Evolutionary conservation across 1,140 invertebrate species (phyloP).

Genomic region (Chironomus striatipennis): DNA sequence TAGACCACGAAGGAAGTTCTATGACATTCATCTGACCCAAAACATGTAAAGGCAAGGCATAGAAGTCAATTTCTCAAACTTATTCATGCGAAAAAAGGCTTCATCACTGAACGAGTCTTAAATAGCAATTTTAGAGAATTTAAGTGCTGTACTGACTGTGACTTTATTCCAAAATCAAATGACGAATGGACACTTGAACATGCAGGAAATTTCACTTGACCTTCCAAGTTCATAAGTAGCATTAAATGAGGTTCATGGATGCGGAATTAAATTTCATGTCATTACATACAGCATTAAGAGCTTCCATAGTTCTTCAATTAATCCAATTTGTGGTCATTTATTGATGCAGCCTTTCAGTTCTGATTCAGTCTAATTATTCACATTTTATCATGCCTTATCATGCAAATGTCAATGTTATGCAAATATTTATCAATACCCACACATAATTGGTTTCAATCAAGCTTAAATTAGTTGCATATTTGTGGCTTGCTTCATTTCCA

Average conservation of each 20-base stretch:
- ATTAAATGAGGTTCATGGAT: conserved; percentile 1
- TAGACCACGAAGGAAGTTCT: not conserved
- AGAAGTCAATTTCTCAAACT: not conserved
- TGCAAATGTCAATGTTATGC: not conserved
- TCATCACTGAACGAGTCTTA: not conserved
- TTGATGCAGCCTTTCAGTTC: not conserved
- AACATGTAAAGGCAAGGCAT: not conserved
- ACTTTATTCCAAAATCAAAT: not conserved
- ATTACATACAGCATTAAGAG: not conserved
- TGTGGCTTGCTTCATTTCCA: not conserved
- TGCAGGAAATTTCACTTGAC: not conserved
- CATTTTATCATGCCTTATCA: not conserved
- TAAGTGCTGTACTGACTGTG: not conserved
- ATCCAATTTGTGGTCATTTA: not conserved
- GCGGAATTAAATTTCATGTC: conserved; percentile 1
- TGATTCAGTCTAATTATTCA: not conserved
- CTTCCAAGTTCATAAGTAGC: not conserved
- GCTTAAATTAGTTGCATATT: not conserved
- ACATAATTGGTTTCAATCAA: not conserved
- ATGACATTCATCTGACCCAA: not conserved
- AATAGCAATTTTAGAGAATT: not conserved
- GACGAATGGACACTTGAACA: not conserved
- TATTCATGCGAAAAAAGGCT: conserved; percentile 6
- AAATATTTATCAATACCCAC: not conserved
- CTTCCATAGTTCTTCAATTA: no score